These are phyloP conservation scores for Eupithecia dodoneata DNA, from an alignment of 2,888 invertebrate species.

Conservation along the genomic window DNA sequence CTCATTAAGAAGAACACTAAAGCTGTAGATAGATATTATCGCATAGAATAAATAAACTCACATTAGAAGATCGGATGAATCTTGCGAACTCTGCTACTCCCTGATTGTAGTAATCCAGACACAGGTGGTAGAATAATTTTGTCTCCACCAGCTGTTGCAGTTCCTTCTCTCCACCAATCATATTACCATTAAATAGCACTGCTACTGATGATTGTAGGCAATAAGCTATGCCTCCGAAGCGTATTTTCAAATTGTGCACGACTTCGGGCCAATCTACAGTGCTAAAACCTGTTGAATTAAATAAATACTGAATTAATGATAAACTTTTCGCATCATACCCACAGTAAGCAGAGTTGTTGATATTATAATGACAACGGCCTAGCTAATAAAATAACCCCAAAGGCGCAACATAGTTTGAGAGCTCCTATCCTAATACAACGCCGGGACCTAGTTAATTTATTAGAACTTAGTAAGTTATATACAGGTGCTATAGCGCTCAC, in stretches of 20 bases:
- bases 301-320: background rate
- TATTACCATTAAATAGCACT: slow-evolving; percentile 76
- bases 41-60: slow-evolving; percentile 49
- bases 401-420: background rate
- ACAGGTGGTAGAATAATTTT: slow-evolving; percentile 73
- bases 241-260: slow-evolving; percentile 65
- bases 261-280: slow-evolving; percentile 72
- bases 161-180: slow-evolving; percentile 81
- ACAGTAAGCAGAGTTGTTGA: background rate
- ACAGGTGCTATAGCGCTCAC: no score
- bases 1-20: no score
- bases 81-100: slow-evolving; percentile 70
- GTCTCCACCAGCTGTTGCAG: slow-evolving; percentile 72
- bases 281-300: slow-evolving; percentile 58
- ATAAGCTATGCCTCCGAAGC: slow-evolving; percentile 76
- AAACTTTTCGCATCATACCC: background rate
- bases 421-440: background rate
- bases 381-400: background rate
- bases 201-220: slow-evolving; percentile 73
- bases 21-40: no score
- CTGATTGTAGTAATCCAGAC: slow-evolving; percentile 74
- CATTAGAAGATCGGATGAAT: slow-evolving; percentile 72
- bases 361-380: background rate
- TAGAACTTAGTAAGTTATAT: background rate
- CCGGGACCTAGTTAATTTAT: no score